Percentiles rank a stretch among this genome's conserved stretches.
phyloP scores from a whole-genome alignment of 2,888 invertebrate genomes.

The Trachelus stipa region DNA sequence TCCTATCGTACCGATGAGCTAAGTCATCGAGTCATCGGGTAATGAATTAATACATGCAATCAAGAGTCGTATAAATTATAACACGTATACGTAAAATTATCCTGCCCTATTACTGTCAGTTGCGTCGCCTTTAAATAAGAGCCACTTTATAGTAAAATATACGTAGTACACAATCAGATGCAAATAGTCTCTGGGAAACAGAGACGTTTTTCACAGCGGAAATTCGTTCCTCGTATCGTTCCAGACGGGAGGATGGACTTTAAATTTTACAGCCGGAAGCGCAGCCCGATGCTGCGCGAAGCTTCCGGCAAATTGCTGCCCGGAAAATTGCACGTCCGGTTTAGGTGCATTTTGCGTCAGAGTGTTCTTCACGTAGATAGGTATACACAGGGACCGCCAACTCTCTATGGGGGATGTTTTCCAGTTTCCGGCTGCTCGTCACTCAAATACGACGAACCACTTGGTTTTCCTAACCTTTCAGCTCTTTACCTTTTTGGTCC shows the following conservation, averaged over 20 bases:
- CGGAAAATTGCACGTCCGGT: slow-evolving; percentile 48
- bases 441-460: slow-evolving; percentile 31
- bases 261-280: slow-evolving; percentile 47
- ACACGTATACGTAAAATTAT: neutral
- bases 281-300: slow-evolving; percentile 40
- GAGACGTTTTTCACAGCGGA: neutral
- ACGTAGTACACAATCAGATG: too few relatives aligned
- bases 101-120: neutral
- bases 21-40: neutral
- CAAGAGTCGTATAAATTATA: neutral
- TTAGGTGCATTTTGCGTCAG: slow-evolving; percentile 43
- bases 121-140: neutral
- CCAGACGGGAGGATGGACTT: slow-evolving; percentile 2
- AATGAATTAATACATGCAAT: neutral
- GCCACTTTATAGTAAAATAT: neutral
- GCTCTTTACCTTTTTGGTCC: slow-evolving; percentile 12
- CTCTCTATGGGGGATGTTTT: neutral
- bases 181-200: neutral
- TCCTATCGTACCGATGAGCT: neutral
- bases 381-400: neutral
- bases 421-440: slow-evolving; percentile 36
- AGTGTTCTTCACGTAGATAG: slow-evolving; percentile 28
- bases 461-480: slow-evolving; percentile 18
- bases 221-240: neutral
- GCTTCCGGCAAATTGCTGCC: slow-evolving; percentile 44